Evolutionary conservation across 2,113 vertebrate genomes (phyloP), one percentile per base, ranked within the genome.

Genomic region (Apeltes quadracus): DNA sequence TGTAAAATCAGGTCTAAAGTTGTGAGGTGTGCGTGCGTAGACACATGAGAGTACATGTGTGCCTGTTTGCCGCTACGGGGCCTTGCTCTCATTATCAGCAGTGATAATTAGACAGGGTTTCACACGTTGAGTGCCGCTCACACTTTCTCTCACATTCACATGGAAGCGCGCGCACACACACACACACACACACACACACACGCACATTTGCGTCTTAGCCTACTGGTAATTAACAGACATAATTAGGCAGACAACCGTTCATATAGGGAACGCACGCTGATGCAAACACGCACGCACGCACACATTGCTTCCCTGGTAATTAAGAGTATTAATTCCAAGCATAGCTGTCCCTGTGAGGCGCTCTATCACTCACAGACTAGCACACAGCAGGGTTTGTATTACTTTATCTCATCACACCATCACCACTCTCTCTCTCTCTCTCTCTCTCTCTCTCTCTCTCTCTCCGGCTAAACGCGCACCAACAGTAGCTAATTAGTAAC

Each of bases 321-420:
- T 92, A 92, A 89, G 88, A 88, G 90, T 87, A 92, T 92, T 92
- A 92, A 92, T 92, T 91, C 89, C 86, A 87, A 87, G 82, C 85
- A 81, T 87, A 87, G 85, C 87, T 85, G 84, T 91, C 83, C 89
- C 90, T 84, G 75, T 81, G 90, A 91, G 91, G 83, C 85, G 78
- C 76, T 46, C 85, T 87, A 89, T 92, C 89, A 84, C 89, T 91
- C 88, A 89, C 87, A 83, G 87, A 87, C 85, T 87, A 78, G 77
- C 77, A 81, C 84, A 2, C 88, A 87, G 88, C 81, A 76, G 79
- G 85, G 76, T 38, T 89, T 84, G 76, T 88, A 89, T 88, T 89
- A 72, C 87, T 87, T 79, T 84, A 90, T 90, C 88, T 84, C 82
- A 81, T 69, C 78, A 76, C 84, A 75, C 59, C 72, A 87, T 90